phyloP scores from a whole-genome alignment of 2,888 invertebrate species.

The Noctuana brunneofusca region DNA sequence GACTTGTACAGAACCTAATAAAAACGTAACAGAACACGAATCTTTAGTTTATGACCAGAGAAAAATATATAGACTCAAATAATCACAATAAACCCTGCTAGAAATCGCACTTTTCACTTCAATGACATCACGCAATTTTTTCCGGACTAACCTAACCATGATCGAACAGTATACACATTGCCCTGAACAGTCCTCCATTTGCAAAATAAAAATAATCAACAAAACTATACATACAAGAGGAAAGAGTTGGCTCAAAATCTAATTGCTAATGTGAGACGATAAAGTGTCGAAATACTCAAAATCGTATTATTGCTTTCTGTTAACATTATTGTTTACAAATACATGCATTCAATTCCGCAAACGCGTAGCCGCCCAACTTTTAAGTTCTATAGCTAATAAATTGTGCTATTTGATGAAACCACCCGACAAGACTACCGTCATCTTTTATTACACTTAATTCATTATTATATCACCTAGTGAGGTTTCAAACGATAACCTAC shows the following conservation, averaged over 20 bases:
- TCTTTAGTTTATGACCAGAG: neutral
- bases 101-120: too few relatives aligned
- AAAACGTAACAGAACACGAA: neutral
- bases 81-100: constrained; percentile 26
- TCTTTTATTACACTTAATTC: constrained; percentile 61
- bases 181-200: constrained; percentile 17
- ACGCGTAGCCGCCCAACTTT: constrained; percentile 54
- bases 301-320: constrained; percentile 52
- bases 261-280: constrained; percentile 47
- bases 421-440: constrained; percentile 56
- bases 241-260: constrained; percentile 39
- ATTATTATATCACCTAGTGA: constrained; percentile 78
- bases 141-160: too few relatives aligned
- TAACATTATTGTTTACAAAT: constrained; percentile 54
- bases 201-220: constrained; percentile 31
- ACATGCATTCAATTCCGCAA: constrained; percentile 44
- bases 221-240: constrained; percentile 13
- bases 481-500: constrained; percentile 78
- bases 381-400: constrained; percentile 68
- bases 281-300: constrained; percentile 22
- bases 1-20: neutral
- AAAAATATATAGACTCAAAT: constrained; percentile 20
- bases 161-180: neutral
- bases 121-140: too few relatives aligned
- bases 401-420: constrained; percentile 75